Evolutionary conservation across 92 coral and sea anemone species (phyloP).

Genomic region (Paragorgia papillata): DNA sequence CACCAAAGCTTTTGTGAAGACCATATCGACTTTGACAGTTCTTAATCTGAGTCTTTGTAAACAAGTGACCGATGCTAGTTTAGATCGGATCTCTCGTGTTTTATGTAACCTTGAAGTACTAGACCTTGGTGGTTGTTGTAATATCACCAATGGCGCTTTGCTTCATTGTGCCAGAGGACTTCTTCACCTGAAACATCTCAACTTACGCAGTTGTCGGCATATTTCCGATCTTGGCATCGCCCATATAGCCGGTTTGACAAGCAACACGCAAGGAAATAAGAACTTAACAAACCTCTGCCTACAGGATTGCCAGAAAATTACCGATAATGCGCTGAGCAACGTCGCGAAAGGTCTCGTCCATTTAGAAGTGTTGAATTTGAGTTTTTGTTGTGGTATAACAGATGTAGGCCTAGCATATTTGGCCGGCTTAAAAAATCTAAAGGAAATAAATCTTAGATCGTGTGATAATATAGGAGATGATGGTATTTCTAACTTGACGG

Average conservation of each 20-base stretch:
- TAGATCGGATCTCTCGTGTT: slow-evolving; percentile 87
- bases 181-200: slow-evolving; percentile 80
- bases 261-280: slow-evolving; percentile 82
- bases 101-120: slow-evolving; percentile 87
- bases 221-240: slow-evolving; percentile 97
- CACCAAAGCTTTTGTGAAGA: slow-evolving; percentile 96
- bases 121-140: slow-evolving; percentile 99
- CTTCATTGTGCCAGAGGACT: slow-evolving; percentile 95
- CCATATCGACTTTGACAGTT: slow-evolving; percentile 97
- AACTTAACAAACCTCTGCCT: slow-evolving; percentile 92
- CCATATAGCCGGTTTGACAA: slow-evolving; percentile 91
- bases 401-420: slow-evolving; percentile 90
- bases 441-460: slow-evolving; percentile 96
- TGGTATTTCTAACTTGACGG: slow-evolving; percentile 94
- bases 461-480: slow-evolving; percentile 99
- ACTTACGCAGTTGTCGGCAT: slow-evolving; percentile 97
- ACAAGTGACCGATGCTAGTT: slow-evolving; percentile 98
- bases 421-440: slow-evolving; percentile 88
- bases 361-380: slow-evolving; percentile 83
- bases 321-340: slow-evolving; percentile 97
- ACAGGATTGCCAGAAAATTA: slow-evolving; percentile 99
- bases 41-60: slow-evolving; percentile 97
- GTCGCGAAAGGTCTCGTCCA: slow-evolving; percentile 88
- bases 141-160: slow-evolving; percentile 91
- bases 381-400: slow-evolving; percentile 91